phyloP scores from a whole-genome alignment of 2,888 invertebrate genomes.

The Rutpela maculata region DNA sequence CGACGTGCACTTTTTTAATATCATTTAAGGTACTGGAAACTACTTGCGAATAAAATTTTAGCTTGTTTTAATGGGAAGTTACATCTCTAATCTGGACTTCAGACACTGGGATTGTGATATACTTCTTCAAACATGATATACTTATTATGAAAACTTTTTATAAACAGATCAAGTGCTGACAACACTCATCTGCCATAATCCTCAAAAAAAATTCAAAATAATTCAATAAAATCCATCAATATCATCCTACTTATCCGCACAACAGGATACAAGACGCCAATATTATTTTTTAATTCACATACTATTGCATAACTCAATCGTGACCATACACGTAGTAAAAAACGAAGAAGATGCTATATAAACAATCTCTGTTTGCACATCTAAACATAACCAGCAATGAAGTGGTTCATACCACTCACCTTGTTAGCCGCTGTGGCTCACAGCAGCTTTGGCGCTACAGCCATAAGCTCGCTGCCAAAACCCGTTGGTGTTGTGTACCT shows the following conservation, averaged over 20 bases:
- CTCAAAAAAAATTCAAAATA: too few species aligned
- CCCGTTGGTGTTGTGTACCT: slow-evolving; percentile 64
- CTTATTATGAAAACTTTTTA: too few species aligned
- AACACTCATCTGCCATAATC: too few species aligned
- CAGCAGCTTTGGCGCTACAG: slow-evolving; percentile 30
- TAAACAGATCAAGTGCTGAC: too few species aligned
- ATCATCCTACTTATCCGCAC: background rate
- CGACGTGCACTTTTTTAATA: too few species aligned
- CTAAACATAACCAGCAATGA: slow-evolving; percentile 49
- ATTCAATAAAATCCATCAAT: background rate
- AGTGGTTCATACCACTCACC: slow-evolving; percentile 54
- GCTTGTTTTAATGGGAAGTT: too few species aligned
- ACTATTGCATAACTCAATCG: slow-evolving; percentile 46
- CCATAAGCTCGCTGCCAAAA: slow-evolving; percentile 36
- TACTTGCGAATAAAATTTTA: too few species aligned
- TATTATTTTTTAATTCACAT: slow-evolving; percentile 26
- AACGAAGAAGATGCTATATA: slow-evolving; percentile 49
- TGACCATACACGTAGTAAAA: slow-evolving; percentile 41
- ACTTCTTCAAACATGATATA: too few species aligned
- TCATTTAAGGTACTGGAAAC: too few species aligned
- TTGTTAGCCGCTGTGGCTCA: slow-evolving; percentile 41
- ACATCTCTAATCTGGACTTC: too few species aligned
- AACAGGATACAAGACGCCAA: slow-evolving; percentile 44
- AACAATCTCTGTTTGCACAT: slow-evolving; percentile 33
- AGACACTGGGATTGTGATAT: too few species aligned